Base-by-base conservation (phyloP, 1,140 invertebrate genomes). In the Steinernema khuongi region DNA sequence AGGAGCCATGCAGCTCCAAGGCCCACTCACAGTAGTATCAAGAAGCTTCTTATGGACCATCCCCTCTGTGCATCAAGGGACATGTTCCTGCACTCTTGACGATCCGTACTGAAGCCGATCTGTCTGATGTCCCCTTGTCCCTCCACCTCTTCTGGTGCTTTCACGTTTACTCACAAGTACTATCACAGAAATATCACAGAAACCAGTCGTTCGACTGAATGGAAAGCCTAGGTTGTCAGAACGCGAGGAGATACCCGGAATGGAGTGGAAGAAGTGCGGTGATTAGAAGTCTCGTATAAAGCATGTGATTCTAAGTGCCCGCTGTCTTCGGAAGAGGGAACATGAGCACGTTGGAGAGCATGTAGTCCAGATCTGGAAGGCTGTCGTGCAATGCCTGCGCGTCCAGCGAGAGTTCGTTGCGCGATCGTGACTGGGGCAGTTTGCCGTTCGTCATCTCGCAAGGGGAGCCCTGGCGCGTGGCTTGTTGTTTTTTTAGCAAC, bases 281-380 rank as follows among this genome's bases (percentile, higher is more conserved):
- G 50, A 60, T 26, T 11, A 60, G 11, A 60, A 26, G 26, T 17
- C 11, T 17, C 22, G 11, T 60, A 60, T 22, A 17, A 17, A 14
- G 50, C 4, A 22, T 26, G 26, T 4, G 26, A 22, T 26, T 14
- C 19, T 60, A 60, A 22, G 14, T 60, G 4, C 50, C 50, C 4
- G 11, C 22, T 17, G 50, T 60, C 19, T 60, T 60, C 19, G 50
- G 50, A 60, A 60, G 50, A 11, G 50, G 50, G 19, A 60, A 60
- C 50, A 60, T 60, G 19, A 60, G 50, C 7, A 60, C 50, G 17
- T 74, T 70, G 18, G 67, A 76, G 14, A 79, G 43, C 78, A 79
- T 80, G 50, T 73, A 79, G 41, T 31, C 30, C 29, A 70, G 36
- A 43, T 79, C 74, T 2, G 78, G 78, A 68, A 79, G 32, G 26